Base-by-base conservation (phyloP, 1,140 invertebrate genomes). In the Papilio glaucus region DNA sequence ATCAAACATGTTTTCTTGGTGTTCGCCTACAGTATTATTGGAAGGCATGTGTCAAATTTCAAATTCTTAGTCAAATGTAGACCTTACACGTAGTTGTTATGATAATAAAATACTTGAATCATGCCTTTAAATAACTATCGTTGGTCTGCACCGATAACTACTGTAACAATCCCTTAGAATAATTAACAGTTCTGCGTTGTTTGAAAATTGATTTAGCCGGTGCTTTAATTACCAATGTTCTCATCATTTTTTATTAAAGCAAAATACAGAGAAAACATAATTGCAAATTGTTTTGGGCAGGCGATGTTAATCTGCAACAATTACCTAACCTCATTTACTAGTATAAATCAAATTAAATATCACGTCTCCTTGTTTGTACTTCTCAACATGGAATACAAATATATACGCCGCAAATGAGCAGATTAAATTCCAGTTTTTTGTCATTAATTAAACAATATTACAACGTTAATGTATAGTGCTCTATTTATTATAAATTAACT, bases 331-430 rank as follows among this genome's bases (percentile, higher is more conserved):
- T 45, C 49, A 26, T 24, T 57, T 4, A 24, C 21, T 12, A 57
- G 21, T 57, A 24, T 26, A 24, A 57, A 57, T 57, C 49, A 24
- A 18, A 57, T 26, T 57, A 57, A 57, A 24, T 26, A 57, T 57
- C 49, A 26, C 8, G 24, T 24, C 21, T 57, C 49, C 49, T 57
- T 57, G 7, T 57, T 4, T 26, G 21, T 57, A 10, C 7, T 18
- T 57, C 21, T 15, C 24, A 13, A 57, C 21, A 57, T 24, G 49
- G 9, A 12, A 57, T 26, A 57, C 5, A 57, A 13, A 26, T 57
- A 57, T 57, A 21, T 21, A n/a, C n/a, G 39, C 13, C 12, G 39
- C 13, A 41, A 26, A 24, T 12, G 12, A 57, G 4, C 42, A 0
- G 7, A 24, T 57, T 57, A 24, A 24, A 57, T 57, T 24, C 2